These are phyloP conservation scores for Diadophis punctatus DNA, from an alignment of 2,113 vertebrate species.

Conservation along the genomic window DNA sequence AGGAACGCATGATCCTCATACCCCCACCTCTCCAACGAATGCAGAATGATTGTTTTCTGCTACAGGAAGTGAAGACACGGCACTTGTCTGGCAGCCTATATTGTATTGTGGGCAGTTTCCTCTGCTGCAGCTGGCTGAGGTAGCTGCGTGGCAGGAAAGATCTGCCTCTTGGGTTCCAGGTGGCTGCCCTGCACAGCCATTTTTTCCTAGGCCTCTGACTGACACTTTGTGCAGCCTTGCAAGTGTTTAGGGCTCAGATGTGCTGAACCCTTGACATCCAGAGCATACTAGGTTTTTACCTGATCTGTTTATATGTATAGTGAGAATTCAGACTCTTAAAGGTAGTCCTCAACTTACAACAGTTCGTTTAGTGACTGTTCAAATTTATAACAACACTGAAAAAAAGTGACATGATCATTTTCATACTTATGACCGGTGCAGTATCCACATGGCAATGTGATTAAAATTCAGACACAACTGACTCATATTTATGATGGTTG, in stretches of 20 bases:
- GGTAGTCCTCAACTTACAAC: too few relatives aligned
- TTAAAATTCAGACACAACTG: too few relatives aligned
- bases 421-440: too few relatives aligned
- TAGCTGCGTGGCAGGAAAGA: neutral
- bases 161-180: accelerated
- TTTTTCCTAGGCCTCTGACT: neutral
- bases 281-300: too few relatives aligned
- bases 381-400: too few relatives aligned
- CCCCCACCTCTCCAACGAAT: neutral
- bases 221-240: neutral
- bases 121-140: neutral
- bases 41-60: neutral
- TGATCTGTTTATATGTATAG: too few relatives aligned
- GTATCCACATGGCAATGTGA: too few relatives aligned
- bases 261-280: too few relatives aligned
- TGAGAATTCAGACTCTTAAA: too few relatives aligned
- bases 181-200: neutral
- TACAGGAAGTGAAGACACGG: neutral
- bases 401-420: too few relatives aligned
- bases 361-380: neutral
- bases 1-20: neutral
- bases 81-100: neutral
- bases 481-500: too few relatives aligned
- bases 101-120: neutral
- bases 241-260: neutral